Conservation (phyloP, 1,140 invertebrate genomes). For the Drosophila varians region DNA sequence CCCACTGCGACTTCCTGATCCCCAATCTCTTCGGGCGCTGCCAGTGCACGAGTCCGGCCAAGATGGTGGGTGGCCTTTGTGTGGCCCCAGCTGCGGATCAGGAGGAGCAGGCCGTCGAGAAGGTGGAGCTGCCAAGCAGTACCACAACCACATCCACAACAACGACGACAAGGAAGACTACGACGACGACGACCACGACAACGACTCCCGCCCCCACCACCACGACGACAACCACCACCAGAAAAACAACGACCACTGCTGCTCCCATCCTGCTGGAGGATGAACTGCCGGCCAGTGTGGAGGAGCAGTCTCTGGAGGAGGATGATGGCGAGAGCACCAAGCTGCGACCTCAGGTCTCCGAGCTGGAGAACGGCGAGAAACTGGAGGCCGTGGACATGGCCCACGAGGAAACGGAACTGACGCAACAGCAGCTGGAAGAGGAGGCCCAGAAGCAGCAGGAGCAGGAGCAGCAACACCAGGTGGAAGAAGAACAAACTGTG, state of each 20-base stretch:
- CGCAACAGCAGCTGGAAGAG: slow-evolving; percentile 54
- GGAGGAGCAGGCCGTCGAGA: slow-evolving; percentile 63
- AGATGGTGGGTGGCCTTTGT: slow-evolving; percentile 87
- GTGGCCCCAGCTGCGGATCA: slow-evolving; percentile 65
- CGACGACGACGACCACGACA: slow-evolving; percentile 46
- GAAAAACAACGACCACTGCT: slow-evolving; percentile 38
- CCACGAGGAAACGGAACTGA: slow-evolving; percentile 67
- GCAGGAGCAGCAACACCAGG: not conserved
- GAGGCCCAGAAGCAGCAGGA: slow-evolving; percentile 31
- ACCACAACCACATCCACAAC: slow-evolving; percentile 59
- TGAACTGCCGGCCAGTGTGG: slow-evolving; percentile 62
- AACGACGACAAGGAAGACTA: slow-evolving; percentile 29
- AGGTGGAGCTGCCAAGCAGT: slow-evolving; percentile 76
- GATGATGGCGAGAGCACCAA: slow-evolving; percentile 55
- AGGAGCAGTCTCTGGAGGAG: slow-evolving; percentile 66
- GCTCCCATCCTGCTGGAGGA: slow-evolving; percentile 46
- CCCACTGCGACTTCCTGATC: slow-evolving; percentile 94
- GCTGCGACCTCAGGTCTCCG: slow-evolving; percentile 36
- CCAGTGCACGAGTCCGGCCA: slow-evolving; percentile 89
- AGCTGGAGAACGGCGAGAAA: slow-evolving; percentile 64
- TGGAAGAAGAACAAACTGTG: not conserved
- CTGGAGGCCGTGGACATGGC: slow-evolving; percentile 64
- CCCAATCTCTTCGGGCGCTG: slow-evolving; percentile 95
- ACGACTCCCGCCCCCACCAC: slow-evolving; percentile 31
- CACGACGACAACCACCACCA: slow-evolving; percentile 25